Evolutionary conservation across 2,797 vertebrate species (phyloP).

Genomic region (Danio albolineatus): DNA sequence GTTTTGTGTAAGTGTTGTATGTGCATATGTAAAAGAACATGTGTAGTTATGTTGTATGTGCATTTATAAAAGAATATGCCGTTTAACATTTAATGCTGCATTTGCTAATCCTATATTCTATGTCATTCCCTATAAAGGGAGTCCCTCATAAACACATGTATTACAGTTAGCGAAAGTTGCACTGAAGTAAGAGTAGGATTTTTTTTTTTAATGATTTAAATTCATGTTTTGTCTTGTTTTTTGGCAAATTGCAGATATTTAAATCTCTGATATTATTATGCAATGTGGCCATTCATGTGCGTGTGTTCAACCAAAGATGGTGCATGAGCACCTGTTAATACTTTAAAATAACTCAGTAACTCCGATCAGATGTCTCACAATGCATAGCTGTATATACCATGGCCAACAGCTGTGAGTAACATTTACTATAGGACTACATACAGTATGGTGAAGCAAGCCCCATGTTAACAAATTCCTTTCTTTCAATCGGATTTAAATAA

Average conservation of each 20-base stretch:
- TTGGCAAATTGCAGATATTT: background rate
- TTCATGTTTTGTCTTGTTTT: no score
- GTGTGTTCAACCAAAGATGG: background rate
- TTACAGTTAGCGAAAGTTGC: no score
- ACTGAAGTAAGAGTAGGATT: background rate
- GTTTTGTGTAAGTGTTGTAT: no score
- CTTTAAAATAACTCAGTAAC: constrained; percentile 3
- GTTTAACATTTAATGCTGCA: background rate
- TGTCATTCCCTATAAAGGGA: no score
- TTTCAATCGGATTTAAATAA: background rate
- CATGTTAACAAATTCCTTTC: background rate
- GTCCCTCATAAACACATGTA: no score
- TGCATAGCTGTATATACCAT: constrained; percentile 24
- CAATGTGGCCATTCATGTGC: background rate
- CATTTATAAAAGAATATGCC: background rate
- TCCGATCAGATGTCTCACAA: constrained; percentile 29
- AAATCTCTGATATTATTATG: background rate
- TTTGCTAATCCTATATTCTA: no score
- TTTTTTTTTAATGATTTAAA: background rate
- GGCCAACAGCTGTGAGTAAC: constrained; percentile 25
- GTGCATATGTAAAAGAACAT: background rate
- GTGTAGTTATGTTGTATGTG: background rate
- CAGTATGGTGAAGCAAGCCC: background rate
- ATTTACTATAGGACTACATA: background rate
- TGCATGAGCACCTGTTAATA: constrained; percentile 35